Conservation (phyloP, 2,797 vertebrate genomes). For the Vespertilio murinus region DNA sequence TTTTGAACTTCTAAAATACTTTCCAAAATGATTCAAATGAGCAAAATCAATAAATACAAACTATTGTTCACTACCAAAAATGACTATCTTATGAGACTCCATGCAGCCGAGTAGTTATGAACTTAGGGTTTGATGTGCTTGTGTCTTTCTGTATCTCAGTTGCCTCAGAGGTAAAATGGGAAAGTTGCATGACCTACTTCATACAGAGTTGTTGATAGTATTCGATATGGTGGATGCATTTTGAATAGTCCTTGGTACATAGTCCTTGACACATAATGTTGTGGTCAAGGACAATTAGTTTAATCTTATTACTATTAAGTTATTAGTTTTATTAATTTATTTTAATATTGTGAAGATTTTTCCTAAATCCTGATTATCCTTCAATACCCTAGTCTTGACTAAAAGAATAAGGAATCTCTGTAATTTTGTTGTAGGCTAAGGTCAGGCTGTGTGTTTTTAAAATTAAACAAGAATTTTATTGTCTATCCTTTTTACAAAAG, state of each 20-base stretch:
- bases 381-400: not conserved
- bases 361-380: not conserved
- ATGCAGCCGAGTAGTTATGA: not conserved
- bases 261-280: not conserved
- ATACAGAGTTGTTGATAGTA: not conserved
- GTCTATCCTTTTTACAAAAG: not conserved
- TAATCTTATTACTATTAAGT: not conserved
- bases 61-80: not conserved
- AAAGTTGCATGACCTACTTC: not conserved
- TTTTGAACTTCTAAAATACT: slow-evolving; percentile 11
- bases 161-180: not conserved
- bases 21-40: not conserved
- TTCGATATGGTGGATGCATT: not conserved
- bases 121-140: not conserved
- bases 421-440: not conserved
- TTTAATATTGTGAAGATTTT: not conserved
- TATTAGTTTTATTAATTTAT: not conserved
- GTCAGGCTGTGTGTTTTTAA: not conserved
- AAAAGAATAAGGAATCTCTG: not conserved
- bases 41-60: not conserved
- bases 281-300: not conserved
- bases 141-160: not conserved
- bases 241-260: not conserved
- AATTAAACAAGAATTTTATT: slow-evolving; percentile 9
- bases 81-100: not conserved